Base-by-base conservation (phyloP, 2,113 vertebrate species). In the Centropus bengalensis region DNA sequence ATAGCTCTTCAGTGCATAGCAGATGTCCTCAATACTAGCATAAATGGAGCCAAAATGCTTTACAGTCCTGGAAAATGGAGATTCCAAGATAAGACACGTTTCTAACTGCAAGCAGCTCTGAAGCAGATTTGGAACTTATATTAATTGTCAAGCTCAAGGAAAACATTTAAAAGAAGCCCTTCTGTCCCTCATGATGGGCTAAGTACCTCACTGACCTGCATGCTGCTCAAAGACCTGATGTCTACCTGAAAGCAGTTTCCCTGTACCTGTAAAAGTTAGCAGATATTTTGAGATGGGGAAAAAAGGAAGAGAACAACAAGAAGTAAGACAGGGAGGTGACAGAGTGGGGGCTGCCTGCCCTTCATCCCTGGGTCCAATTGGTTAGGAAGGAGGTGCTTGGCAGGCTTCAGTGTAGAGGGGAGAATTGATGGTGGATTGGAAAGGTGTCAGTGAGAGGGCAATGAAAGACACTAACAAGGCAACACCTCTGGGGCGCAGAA, bases 1-100 rank as follows among this genome's bases (percentile, higher is more conserved):
- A 86, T 91, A 96, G 68, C 73, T 86, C 21, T 86, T 91, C 70
- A 82, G 94, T 91, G 76, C 80, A 91, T 45, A 95, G 88, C 85
- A 95, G 80, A 93, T 94, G 91, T 90, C 93, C 82, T 91, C 73
- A 86, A 88, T 91, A 93, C 82, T 70, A 26, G 20, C 69, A 67
- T 44, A 88, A 93, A 83, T 38, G n/a, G 27, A 93, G 90, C 79
- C 82, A 93, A 95, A 82, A 91, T 81, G 73, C 76, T 24, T 90
- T 56, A 56, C 49, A 68, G 56, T 91, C 89, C 76, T 88, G 82
- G 76, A 88, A 86, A 94, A 85, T 30, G 82, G 64, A 80, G 40
- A 93, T 88, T 94, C 87, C 93, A 89, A 94, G 89, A 89, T 67
- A 92, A 95, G 82, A 86, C 1, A 13, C 3, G 3, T 91, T 97